phyloP scores from a whole-genome alignment of 2,113 vertebrate genomes.

The Solea senegalensis region DNA sequence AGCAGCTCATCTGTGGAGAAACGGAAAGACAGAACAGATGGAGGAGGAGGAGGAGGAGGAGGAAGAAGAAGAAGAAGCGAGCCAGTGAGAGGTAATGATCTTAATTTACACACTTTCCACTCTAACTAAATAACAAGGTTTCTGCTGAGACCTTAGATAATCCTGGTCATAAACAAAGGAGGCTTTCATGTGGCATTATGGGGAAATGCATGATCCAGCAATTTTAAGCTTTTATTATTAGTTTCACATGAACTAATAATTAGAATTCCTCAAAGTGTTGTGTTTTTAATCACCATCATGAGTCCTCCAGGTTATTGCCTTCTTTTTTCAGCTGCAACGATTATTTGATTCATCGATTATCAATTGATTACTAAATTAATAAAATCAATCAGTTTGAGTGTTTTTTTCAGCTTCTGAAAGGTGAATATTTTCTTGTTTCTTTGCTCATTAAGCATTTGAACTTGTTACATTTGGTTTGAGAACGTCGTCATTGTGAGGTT shows the following conservation, averaged over 20 bases:
- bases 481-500: no score
- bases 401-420: no score
- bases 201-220: neutral
- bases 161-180: neutral
- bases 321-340: neutral
- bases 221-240: neutral
- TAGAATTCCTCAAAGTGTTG: neutral
- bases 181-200: neutral
- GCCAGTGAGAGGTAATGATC: neutral
- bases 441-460: no score
- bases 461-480: no score
- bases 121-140: neutral
- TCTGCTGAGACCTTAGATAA: neutral
- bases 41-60: neutral
- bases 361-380: no score
- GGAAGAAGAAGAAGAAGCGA: neutral
- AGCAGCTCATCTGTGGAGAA: constrained; percentile 85
- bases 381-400: no score
- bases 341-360: no score
- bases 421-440: no score
- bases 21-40: constrained; percentile 14
- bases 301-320: neutral
- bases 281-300: neutral
- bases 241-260: neutral
- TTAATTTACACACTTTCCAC: no score